Base-by-base conservation (phyloP, 1,140 invertebrate species). In the Heterodera schachtii region DNA sequence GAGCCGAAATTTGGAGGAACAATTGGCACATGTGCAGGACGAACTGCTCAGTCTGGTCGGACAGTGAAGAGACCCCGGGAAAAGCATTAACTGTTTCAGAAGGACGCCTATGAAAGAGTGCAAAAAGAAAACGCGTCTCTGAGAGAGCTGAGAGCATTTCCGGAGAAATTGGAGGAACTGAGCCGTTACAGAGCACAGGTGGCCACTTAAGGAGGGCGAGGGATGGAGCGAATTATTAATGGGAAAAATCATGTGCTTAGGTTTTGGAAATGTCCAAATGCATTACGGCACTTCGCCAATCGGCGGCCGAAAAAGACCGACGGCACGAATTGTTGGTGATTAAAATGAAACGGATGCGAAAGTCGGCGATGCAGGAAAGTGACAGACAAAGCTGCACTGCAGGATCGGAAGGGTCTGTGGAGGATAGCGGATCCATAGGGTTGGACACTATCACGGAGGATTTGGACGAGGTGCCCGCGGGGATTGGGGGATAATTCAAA, bases 241-340 rank as follows among this genome's bases (percentile, higher is more conserved):
- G 31, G 1, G 31, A 44, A 7, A 9, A 77, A 16, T 43, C 3
- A 77, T 16, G 13, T 49, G 31, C 3, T 64, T 16, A 79, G 81
- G 88, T 90, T 31, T 76, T 88, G 2, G 87, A 88, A 64, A 86
- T 87, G 66, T 88, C 87, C 13, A 88, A 88, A 64, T 88, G 88
- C 75, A 88, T 90, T 49, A 88, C 87, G 69, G 88, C 88, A 46
- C 77, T 89, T n/a, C 71, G 87, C 13, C 81, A 87, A 49, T 82
- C 88, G 66, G 83, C 81, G 75, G 74, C 81, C 46, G 87, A 88
- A 77, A 88, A 89, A 73, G 87, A 88, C 64, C 66, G 88, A 13
- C 74, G 87, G 21, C 82, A 89, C 73, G 87, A 88, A 46, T 49
- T 88, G 57, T 67, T 88, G 46, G 87, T 89, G 4, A 83, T 86